Evolutionary conservation across 1,140 invertebrate genomes (phyloP).

Genomic region (Zaprionus camerounensis): DNA sequence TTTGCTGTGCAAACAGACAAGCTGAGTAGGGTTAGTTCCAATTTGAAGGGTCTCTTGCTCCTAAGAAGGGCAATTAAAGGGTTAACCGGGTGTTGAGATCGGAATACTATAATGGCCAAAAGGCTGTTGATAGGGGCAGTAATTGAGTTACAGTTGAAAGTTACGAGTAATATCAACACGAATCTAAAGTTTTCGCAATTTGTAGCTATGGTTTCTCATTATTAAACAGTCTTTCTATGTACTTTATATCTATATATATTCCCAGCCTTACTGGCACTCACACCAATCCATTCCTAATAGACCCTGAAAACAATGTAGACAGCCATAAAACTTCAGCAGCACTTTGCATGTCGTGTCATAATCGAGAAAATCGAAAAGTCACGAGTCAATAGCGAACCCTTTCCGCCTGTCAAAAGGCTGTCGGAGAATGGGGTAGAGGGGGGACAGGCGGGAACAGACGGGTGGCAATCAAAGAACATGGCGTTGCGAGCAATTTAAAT

Average conservation of each 20-base stretch:
- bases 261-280: not conserved
- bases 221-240: not conserved
- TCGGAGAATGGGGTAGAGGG: not conserved
- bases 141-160: not conserved
- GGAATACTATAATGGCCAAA: not conserved
- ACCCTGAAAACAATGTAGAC: constrained; percentile 17
- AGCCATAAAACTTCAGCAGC: constrained; percentile 13
- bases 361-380: constrained; percentile 41
- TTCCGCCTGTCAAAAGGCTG: constrained; percentile 60
- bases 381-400: constrained; percentile 63
- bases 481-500: constrained; percentile 59
- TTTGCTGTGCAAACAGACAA: constrained; percentile 18
- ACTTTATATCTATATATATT: no score
- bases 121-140: not conserved
- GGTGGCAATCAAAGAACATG: constrained; percentile 45
- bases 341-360: constrained; percentile 43
- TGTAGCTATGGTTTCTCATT: not conserved
- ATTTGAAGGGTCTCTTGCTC: constrained; percentile 25
- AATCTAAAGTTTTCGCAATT: not conserved
- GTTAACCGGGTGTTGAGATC: constrained; percentile 31
- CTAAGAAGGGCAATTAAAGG: constrained; percentile 54
- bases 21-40: constrained; percentile 24
- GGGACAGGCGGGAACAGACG: not conserved
- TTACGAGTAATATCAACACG: not conserved
- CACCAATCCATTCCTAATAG: not conserved